These are phyloP conservation scores for Ips typographus DNA, from an alignment of 1,140 invertebrate genomes.

Conservation along the genomic window DNA sequence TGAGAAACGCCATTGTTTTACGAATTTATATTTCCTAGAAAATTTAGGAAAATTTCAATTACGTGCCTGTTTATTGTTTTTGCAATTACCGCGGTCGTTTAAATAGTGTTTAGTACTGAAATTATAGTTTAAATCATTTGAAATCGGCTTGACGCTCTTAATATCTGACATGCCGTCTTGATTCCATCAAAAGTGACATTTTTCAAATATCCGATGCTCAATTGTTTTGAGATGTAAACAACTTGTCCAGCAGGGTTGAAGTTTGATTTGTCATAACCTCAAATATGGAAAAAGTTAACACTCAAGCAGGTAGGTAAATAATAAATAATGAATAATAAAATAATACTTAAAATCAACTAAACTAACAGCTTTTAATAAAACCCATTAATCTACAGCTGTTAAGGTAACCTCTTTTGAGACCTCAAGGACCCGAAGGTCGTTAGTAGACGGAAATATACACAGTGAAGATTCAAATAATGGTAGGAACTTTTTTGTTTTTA, in stretches of 20 bases:
- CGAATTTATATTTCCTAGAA: no score
- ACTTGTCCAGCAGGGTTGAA: background rate
- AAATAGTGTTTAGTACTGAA: no score
- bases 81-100: no score
- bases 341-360: background rate
- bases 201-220: conserved; percentile 1
- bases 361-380: no score
- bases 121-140: background rate
- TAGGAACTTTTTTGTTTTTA: conserved; percentile 5
- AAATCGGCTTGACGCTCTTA: background rate
- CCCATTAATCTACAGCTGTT: background rate
- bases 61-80: no score
- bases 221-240: conserved; percentile 29
- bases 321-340: background rate
- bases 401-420: conserved; percentile 24
- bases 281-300: conserved; percentile 22
- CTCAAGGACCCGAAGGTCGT: conserved; percentile 21
- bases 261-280: conserved; percentile 24
- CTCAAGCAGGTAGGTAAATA: conserved; percentile 14
- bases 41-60: no score
- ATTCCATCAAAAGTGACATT: conserved; percentile 14
- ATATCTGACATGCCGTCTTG: conserved; percentile 1
- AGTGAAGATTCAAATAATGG: conserved; percentile 29
- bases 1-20: background rate
- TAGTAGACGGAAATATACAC: conserved; percentile 23